Evolutionary conservation across 2,113 vertebrate species (phyloP).

Genomic region (Ariopsis seemanni): DNA sequence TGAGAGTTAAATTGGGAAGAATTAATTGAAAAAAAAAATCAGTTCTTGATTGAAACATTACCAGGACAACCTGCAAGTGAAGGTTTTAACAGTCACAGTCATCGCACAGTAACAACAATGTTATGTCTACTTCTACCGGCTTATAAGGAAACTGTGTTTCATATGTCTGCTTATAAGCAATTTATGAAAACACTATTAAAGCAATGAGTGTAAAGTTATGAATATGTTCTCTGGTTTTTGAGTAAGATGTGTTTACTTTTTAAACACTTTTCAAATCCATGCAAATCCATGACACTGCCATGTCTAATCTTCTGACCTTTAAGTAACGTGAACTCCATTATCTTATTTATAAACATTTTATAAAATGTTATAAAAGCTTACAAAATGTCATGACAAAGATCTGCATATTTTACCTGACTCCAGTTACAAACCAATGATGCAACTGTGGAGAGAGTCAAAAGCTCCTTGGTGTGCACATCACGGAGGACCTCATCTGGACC

Average conservation of each 20-base stretch:
- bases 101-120: not conserved
- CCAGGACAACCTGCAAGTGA: not conserved
- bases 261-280: not conserved
- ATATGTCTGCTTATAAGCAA: not conserved
- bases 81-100: not conserved
- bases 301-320: not conserved
- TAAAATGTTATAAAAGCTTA: not conserved
- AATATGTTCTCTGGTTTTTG: not conserved
- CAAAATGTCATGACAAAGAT: not conserved
- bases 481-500: conserved; percentile 4
- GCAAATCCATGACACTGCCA: not conserved
- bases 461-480: conserved; percentile 8
- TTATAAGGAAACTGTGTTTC: not conserved
- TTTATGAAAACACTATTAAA: not conserved
- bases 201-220: not conserved
- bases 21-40: not conserved
- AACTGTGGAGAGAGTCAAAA: not conserved
- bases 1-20: not conserved
- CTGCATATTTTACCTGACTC: not conserved
- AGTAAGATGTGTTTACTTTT: not conserved
- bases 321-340: not conserved
- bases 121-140: not conserved
- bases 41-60: not conserved
- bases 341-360: not conserved
- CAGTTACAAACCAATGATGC: not conserved